Base-by-base conservation (phyloP, 1,140 invertebrate genomes). In the Tetraneura akinire region DNA sequence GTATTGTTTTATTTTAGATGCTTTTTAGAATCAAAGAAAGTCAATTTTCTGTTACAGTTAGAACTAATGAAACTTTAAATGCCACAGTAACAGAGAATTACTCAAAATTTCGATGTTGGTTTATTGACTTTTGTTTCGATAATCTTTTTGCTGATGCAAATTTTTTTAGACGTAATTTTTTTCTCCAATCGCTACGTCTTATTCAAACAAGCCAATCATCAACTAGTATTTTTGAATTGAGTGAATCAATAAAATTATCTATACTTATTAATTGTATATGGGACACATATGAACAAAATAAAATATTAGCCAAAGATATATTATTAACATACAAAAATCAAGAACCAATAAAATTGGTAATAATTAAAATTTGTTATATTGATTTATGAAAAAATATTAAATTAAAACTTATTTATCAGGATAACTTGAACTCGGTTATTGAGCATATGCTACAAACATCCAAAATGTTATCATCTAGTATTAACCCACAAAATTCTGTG, bases 281-380 rank as follows among this genome's bases (percentile, higher is more conserved):
- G n/a, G 93, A 95, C 83, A 91, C 91, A 11, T 96, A 94, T 84
- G 93, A 95, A 85, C 86, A 87, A 21, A 95, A 94, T 83, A 95
- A 95, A 85, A 85, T 87, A 1, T 85, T 92, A 60, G 90, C 91
- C 0, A 85, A 89, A 4, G 84, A 87, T 11, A 84, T 92, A 45
- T 82, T 92, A 45, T 82, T 93, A 9, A 70, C 82, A 21, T 76
- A 82, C 11, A 85, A 78, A 10, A 16, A 14, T 18, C 53, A 45
- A 62, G 55, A 78, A 26, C 23, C 21, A 29, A 18, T 78, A 11
- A 78, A 78, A 60, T n/a, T 78, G 37, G 68, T 71, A 71, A 13
- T 68, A 51, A 11, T 51, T 29, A 6, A 16, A 8, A 45, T n/a
- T 57, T 26, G 6, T 21, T 37, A 73, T 53, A 53, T 5, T n/a